Evolutionary conservation across 2,113 vertebrate species (phyloP), one percentile per base, ranked within the genome.

Genomic region (Podilymbus podiceps): DNA sequence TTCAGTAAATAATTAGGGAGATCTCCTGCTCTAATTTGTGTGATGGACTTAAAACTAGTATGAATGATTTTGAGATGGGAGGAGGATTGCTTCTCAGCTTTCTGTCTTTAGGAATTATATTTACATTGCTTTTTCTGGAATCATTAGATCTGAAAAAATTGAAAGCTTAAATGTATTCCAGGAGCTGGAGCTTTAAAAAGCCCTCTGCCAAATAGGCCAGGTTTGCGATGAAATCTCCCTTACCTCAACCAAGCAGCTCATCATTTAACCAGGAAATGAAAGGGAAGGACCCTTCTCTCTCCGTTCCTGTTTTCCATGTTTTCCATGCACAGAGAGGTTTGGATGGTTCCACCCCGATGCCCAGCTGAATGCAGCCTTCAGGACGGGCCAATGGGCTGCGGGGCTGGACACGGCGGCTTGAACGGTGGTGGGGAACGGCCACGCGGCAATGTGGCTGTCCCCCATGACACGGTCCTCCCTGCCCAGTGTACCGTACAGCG

Each of bases 401-500:
- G 53, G 14, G 23, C 75, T 62, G 76, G 42, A 38, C 0, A 2
- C 0, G 4, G 20, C 8, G 5, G 31, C 53, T 50, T 22, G 31
- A 40, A 6, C 4, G 18, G 52, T 68, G 59, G 28, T 63, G 64
- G 58, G 50, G 31, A 77, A 60, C 6, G 66, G 20, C 42, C 28
- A 5, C 59, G 13, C 12, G 27, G 73, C 42, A 7, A 1, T 3
- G 28, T 47, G 35, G 12, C 42, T 63, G 47, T 44, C 28, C 38
- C 28, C 21, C 5, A 1, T 4, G 24, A 12, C 33, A 28, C 33
- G 21, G 60, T 31, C 40, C 47, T 63, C 35, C 1, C 4, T 30
- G 42, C 35, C 19, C 5, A 1, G 15, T 55, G 59, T 47, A 52
- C 35, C 52, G n/a, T 0, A 1, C 11, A 38, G 35, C 12, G 0